Conservation (phyloP, 1,140 invertebrate species). For the Bombyx mandarina region DNA sequence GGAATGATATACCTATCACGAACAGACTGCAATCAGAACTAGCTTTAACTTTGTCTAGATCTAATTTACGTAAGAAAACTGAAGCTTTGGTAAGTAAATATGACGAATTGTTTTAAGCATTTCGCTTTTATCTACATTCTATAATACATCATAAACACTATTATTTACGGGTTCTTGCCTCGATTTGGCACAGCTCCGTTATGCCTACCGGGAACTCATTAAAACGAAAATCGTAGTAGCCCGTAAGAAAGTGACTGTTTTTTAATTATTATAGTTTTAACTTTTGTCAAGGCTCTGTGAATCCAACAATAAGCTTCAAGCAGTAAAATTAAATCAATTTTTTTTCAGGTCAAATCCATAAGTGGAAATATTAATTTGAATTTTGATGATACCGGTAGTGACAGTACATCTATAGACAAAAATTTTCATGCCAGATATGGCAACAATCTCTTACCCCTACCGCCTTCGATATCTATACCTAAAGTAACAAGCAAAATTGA, state of each 20-base stretch:
- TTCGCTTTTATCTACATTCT: not conserved
- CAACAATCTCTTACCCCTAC: constrained; percentile 67
- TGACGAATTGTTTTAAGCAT: constrained; percentile 5
- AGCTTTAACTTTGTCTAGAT: constrained; percentile 79
- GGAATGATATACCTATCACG: constrained; percentile 68
- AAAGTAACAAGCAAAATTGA: constrained; percentile 47
- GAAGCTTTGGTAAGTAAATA: constrained; percentile 73
- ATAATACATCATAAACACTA: no score
- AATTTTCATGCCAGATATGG: constrained; percentile 70
- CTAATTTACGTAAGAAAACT: constrained; percentile 79
- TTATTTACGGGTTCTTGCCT: no score
- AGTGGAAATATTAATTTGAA: constrained; percentile 26
- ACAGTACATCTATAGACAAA: constrained; percentile 42
- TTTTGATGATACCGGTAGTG: constrained; percentile 9
- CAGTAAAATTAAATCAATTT: constrained; percentile 12
- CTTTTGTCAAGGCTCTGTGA: no score
- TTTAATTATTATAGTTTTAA: no score
- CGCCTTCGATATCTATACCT: constrained; percentile 64
- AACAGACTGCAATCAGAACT: constrained; percentile 80
- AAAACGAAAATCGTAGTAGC: no score
- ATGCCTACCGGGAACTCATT: no score
- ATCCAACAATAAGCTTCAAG: no score
- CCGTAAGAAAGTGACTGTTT: no score
- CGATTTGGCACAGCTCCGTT: no score
- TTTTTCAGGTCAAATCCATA: constrained; percentile 49